Percentiles rank a stretch among this genome's conserved stretches.
Evolutionary conservation across 2,113 vertebrate species (phyloP).

Genomic region (Melanocharis versteri): DNA sequence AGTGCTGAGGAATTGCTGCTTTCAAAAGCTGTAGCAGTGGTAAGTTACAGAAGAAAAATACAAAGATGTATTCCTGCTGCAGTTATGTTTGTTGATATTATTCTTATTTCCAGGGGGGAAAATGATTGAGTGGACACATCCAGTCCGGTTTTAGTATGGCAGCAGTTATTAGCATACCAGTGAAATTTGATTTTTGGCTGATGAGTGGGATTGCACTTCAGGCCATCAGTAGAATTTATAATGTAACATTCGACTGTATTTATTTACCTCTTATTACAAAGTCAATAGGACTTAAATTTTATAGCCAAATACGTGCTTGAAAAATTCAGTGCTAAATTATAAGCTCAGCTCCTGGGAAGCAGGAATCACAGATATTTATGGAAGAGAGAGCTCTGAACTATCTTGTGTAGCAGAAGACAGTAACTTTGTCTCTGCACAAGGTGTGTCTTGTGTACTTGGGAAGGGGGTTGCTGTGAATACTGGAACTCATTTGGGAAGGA

Average conservation of each 20-base stretch:
- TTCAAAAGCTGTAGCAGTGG: constrained; percentile 92
- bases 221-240: neutral
- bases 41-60: constrained; percentile 69
- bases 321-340: neutral
- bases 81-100: neutral
- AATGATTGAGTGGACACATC: neutral
- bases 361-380: neutral
- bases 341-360: neutral
- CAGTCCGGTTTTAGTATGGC: neutral
- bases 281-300: neutral
- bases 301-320: neutral
- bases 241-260: neutral
- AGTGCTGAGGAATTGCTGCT: constrained; percentile 85
- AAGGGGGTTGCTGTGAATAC: neutral
- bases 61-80: constrained; percentile 1
- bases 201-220: neutral
- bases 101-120: neutral
- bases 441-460: neutral
- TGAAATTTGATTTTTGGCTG: neutral
- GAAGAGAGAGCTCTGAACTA: neutral
- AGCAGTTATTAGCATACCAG: fast-evolving
- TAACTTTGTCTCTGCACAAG: neutral
- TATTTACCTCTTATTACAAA: neutral
- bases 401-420: neutral
- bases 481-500: neutral